Percentiles rank a stretch among this genome's conserved stretches.
phyloP scores from a whole-genome alignment of 2,113 vertebrate genomes.

The Pterocles burchelli region DNA sequence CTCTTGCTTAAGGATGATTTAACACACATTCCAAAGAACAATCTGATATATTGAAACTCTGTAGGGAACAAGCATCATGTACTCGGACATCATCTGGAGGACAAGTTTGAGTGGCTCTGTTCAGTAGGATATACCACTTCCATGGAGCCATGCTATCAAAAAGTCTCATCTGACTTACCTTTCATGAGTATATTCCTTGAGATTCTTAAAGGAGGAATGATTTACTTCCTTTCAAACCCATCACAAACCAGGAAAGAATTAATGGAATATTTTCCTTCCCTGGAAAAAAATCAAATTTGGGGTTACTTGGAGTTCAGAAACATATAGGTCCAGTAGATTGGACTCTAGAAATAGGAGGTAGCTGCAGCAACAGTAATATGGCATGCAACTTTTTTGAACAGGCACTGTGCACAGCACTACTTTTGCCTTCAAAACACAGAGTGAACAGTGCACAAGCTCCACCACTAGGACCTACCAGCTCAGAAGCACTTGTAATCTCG shows the following conservation, averaged over 20 bases:
- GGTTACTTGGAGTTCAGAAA: background rate
- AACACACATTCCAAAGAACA: background rate
- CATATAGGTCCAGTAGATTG: background rate
- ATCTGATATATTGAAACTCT: background rate
- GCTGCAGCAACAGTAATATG: background rate
- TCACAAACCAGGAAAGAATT: background rate
- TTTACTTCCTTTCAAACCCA: background rate
- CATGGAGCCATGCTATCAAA: background rate
- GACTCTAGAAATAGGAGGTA: background rate
- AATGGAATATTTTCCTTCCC: background rate
- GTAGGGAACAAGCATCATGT: background rate
- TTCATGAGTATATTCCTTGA: background rate
- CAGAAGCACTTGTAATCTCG: background rate
- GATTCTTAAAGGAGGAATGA: background rate
- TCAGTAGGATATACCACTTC: background rate
- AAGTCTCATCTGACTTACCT: background rate
- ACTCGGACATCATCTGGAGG: background rate
- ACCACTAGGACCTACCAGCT: background rate
- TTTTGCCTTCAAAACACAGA: background rate
- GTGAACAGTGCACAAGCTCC: fast-evolving
- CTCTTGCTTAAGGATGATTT: too few species aligned
- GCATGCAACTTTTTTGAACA: background rate
- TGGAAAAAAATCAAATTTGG: background rate
- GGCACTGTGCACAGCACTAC: background rate
- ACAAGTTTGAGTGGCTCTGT: background rate